Conservation (phyloP, 1,140 invertebrate genomes). For the Drosophila nigrodunni region DNA sequence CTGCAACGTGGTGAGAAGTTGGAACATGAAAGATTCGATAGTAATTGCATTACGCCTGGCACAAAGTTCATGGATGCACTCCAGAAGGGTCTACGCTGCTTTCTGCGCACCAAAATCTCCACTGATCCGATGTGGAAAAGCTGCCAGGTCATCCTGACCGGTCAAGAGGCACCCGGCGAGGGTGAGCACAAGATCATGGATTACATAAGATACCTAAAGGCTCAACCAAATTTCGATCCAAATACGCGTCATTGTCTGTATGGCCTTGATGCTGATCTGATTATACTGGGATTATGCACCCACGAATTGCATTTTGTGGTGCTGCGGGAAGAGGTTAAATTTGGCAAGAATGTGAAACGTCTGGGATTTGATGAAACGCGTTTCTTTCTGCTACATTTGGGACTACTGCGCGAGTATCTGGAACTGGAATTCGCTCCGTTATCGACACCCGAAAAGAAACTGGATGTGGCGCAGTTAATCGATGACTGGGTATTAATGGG, state of each 20-base stretch:
- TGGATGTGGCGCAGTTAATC: conserved; percentile 92
- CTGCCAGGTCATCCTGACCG: conserved; percentile 92
- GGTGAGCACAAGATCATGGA: conserved; percentile 99
- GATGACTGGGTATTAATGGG: conserved; percentile 96
- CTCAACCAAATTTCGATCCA: conserved; percentile 92
- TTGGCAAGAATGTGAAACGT: conserved; percentile 87
- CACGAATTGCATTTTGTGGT: conserved; percentile 98
- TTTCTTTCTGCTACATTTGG: conserved; percentile 96
- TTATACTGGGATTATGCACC: conserved; percentile 96
- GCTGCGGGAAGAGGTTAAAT: conserved; percentile 94
- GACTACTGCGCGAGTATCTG: conserved; percentile 96
- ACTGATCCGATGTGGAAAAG: conserved; percentile 93
- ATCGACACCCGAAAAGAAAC: conserved; percentile 88
- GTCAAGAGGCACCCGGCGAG: conserved; percentile 97
- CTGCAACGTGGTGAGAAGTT: conserved; percentile 91
- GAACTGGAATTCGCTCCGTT: conserved; percentile 94
- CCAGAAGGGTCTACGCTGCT: conserved; percentile 94
- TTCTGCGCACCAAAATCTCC: conserved; percentile 94
- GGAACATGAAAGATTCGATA: conserved; percentile 93
- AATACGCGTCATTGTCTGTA: conserved; percentile 97
- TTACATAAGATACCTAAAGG: conserved; percentile 94
- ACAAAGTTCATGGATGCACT: conserved; percentile 95
- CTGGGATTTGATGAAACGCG: conserved; percentile 94
- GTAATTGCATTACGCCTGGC: conserved; percentile 98
- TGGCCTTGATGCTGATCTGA: conserved; percentile 97